Base-by-base conservation (phyloP, 1,140 invertebrate genomes). In the Sesamia nonagrioides region DNA sequence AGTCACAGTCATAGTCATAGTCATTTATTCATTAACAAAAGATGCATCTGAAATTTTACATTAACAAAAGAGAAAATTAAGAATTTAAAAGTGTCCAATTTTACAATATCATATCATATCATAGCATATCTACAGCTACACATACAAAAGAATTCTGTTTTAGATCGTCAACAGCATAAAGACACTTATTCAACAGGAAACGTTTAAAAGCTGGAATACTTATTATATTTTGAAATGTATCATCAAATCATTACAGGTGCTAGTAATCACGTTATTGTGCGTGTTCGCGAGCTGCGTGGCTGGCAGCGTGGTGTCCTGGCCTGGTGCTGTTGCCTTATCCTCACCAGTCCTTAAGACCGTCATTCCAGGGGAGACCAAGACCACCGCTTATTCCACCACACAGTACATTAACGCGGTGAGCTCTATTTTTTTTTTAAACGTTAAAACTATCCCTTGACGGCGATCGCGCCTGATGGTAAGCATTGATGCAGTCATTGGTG, bases 351-450 rank as follows among this genome's bases (percentile, higher is more conserved):
- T 68, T 35, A 78, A 82, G 50, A 86, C 89, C 4, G 45, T 92
- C 17, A 74, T 90, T 35, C 80, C 86, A n/a, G 77, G 86, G 0
- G 81, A 88, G 21, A 85, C 89, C 6, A 92, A 92, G 72, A 86
- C 84, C 9, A 88, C 90, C 13, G 90, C 86, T 6, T 94, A 90
- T 71, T 90, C 92, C 21, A 88, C 88, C 8, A 88, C 89, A 18
- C 90, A 93, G 76, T 94, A 91, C 63, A 91, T 94, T 60, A 91
- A 91, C 75, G 66, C 88, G 75, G 91, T 94, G 82, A 87, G 88
- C n/a, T 18, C 6, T 21, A 6, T 52, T 18, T 17, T 6, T 17
- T 52, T 52, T 50, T 15, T 13, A 50, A n/a, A n/a, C n/a, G n/a
- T n/a, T n/a, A n/a, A n/a, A n/a, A n/a, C n/a, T n/a, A n/a, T n/a